These are phyloP conservation scores for Choloepus hoffmanni DNA, from an alignment of 2,113 vertebrate species.

Conservation along the genomic window DNA sequence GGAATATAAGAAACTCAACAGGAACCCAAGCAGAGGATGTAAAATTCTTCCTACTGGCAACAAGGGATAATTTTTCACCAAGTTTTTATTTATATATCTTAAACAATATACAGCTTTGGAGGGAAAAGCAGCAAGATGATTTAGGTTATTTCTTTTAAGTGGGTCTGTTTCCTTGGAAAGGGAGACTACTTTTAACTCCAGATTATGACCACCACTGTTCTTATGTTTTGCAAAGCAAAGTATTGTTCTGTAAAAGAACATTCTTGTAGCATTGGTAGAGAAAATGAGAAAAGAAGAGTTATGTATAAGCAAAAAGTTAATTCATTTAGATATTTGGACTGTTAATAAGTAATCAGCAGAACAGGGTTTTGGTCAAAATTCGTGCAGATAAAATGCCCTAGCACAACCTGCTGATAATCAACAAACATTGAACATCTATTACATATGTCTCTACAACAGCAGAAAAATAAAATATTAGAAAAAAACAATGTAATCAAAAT, in stretches of 20 bases:
- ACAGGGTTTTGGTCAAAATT: not conserved
- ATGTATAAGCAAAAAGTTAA: not conserved
- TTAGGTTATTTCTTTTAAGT: conserved; percentile 4
- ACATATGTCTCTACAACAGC: not conserved
- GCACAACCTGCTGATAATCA: not conserved
- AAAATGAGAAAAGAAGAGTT: not conserved
- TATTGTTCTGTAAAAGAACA: not conserved
- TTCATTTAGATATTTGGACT: not conserved
- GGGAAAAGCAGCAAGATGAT: not conserved
- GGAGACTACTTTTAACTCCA: not conserved
- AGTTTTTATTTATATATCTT: not conserved
- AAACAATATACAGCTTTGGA: not conserved
- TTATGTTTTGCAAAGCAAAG: not conserved
- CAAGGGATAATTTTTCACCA: not conserved
- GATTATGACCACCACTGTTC: not conserved
- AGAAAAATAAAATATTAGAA: not conserved
- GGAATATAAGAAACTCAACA: conserved; percentile 78
- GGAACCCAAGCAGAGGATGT: conserved; percentile 84
- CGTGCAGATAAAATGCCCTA: not conserved
- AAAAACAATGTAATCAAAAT: not conserved
- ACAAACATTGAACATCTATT: not conserved
- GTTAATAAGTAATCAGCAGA: not conserved
- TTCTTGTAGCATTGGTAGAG: not conserved
- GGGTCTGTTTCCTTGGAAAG: not conserved
- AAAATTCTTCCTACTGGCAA: conserved; percentile 46